Conservation (phyloP, 2,888 invertebrate genomes). For the Eremobia ochroleuca region DNA sequence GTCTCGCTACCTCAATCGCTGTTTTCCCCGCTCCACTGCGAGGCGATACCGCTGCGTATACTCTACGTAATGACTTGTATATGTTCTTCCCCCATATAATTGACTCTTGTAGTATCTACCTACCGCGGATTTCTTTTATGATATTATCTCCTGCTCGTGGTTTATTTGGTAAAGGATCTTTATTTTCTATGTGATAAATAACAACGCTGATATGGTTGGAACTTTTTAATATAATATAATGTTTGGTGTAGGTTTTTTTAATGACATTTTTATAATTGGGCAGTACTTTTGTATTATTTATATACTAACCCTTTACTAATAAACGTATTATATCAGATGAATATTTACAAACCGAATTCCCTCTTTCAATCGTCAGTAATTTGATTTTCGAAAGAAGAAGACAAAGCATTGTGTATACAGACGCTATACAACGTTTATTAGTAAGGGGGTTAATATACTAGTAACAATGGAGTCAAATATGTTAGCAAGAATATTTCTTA, state of each 20-base stretch:
- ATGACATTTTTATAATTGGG: too few species aligned
- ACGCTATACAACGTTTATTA: too few species aligned
- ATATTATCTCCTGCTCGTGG: conserved; percentile 49
- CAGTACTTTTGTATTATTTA: too few species aligned
- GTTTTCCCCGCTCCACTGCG: conserved; percentile 25
- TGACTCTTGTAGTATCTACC: conserved; percentile 53
- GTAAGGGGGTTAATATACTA: too few species aligned
- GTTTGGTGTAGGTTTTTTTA: too few species aligned
- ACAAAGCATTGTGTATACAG: too few species aligned
- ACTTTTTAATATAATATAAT: background rate
- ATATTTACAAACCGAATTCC: too few species aligned
- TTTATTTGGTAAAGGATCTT: conserved; percentile 49
- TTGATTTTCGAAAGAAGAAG: too few species aligned
- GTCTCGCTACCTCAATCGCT: conserved; percentile 10
- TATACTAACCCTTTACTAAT: too few species aligned
- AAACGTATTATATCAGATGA: too few species aligned
- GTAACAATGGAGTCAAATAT: background rate
- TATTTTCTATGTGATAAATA: conserved; percentile 34
- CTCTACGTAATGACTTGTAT: conserved; percentile 60
- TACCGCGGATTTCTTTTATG: conserved; percentile 52
- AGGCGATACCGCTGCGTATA: conserved; percentile 37
- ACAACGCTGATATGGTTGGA: conserved; percentile 10
- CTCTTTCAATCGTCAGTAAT: too few species aligned
- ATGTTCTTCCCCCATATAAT: conserved; percentile 56
- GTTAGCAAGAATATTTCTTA: background rate